phyloP scores from a whole-genome alignment of 2,888 invertebrate genomes.

The Pammene fasciana region DNA sequence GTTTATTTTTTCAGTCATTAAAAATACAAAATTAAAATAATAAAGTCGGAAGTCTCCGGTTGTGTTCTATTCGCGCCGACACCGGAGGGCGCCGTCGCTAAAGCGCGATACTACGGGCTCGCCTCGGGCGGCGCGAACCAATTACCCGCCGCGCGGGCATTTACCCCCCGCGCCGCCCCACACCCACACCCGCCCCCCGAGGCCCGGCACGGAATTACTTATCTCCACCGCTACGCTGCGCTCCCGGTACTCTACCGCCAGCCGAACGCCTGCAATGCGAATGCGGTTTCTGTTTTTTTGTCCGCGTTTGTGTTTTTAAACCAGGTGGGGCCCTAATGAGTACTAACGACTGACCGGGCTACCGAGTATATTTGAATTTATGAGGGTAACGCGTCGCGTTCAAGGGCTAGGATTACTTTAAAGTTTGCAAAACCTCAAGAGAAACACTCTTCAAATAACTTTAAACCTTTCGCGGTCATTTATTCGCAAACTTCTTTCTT shows the following conservation, averaged over 20 bases:
- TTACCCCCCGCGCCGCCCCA: constrained; percentile 72
- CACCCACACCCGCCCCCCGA: constrained; percentile 51
- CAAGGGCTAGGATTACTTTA: constrained; percentile 16
- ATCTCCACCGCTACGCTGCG: constrained; percentile 69
- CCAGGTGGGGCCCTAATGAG: constrained; percentile 39
- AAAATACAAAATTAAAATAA: constrained; percentile 47
- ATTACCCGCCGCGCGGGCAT: constrained; percentile 82
- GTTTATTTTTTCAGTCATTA: too few relatives aligned
- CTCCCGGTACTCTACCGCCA: constrained; percentile 77
- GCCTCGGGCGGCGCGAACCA: constrained; percentile 84
- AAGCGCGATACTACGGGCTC: constrained; percentile 83
- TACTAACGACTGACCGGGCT: constrained; percentile 36
- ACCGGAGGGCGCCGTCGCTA: constrained; percentile 83
- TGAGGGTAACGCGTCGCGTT: constrained; percentile 5
- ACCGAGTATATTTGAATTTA: constrained; percentile 34
- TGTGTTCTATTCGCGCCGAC: constrained; percentile 64
- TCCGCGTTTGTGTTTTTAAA: constrained; percentile 45
- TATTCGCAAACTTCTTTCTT: neutral
- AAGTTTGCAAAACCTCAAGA: constrained; percentile 17
- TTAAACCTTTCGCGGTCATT: neutral
- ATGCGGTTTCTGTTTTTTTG: constrained; percentile 65
- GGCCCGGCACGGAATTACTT: constrained; percentile 66
- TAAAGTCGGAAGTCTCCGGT: constrained; percentile 57
- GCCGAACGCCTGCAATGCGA: constrained; percentile 77
- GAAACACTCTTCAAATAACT: neutral